Conservation (phyloP, 2,888 invertebrate species). For the Gibbula magus region DNA sequence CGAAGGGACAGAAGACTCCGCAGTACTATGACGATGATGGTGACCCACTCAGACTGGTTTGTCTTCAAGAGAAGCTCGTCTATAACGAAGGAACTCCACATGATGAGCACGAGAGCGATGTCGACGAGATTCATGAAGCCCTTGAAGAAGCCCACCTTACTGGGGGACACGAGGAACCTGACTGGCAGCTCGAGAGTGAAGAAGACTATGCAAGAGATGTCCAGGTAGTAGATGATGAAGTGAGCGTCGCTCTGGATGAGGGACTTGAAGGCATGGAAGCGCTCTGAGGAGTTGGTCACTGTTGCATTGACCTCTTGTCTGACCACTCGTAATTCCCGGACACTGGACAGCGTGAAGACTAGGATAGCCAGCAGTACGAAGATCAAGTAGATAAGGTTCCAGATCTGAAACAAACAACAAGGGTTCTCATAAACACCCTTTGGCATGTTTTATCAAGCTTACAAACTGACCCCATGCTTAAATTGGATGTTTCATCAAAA, state of each 20-base stretch:
- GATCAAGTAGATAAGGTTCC: constrained; percentile 48
- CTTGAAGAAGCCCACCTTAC: constrained; percentile 38
- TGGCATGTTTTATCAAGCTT: no score
- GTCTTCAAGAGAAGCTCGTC: background rate
- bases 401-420: constrained; percentile 32
- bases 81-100: constrained; percentile 27
- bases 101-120: constrained; percentile 39
- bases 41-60: background rate
- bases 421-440: no score
- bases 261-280: constrained; percentile 7
- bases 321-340: constrained; percentile 25
- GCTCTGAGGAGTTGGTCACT: constrained; percentile 6
- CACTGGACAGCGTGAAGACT: constrained; percentile 34
- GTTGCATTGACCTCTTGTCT: background rate
- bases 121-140: constrained; percentile 45
- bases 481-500: no score
- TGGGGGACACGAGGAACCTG: constrained; percentile 44
- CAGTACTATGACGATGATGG: constrained; percentile 27
- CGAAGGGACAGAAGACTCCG: constrained; percentile 49
- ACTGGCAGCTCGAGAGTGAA: constrained; percentile 58
- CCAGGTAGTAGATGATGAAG: constrained; percentile 36
- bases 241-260: constrained; percentile 2
- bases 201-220: constrained; percentile 47
- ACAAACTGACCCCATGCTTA: no score
- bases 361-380: constrained; percentile 42